Conservation (phyloP, 1,140 invertebrate species). For the Drosophila azteca region DNA sequence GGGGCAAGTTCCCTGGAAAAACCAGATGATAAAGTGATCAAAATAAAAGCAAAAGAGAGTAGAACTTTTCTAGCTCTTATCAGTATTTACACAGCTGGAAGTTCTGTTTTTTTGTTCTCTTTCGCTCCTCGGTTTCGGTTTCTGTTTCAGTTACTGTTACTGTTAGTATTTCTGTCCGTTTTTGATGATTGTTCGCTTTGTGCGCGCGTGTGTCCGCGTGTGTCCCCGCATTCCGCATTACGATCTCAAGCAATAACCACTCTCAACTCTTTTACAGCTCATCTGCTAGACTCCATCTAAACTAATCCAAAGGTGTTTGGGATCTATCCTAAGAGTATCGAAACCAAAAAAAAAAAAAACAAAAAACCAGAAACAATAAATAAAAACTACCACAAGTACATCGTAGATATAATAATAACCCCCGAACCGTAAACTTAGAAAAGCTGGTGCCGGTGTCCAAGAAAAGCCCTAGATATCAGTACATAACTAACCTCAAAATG, state of each 20-base stretch:
- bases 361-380: slow-evolving; percentile 20
- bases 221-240: slow-evolving; percentile 26
- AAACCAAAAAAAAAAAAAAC: slow-evolving; percentile 33
- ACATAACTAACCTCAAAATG: slow-evolving; percentile 46
- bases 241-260: slow-evolving; percentile 36
- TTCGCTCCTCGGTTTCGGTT: slow-evolving; percentile 16
- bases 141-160: slow-evolving; percentile 15
- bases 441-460: slow-evolving; percentile 65
- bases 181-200: slow-evolving; percentile 30
- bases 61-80: slow-evolving; percentile 25
- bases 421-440: slow-evolving; percentile 51
- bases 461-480: slow-evolving; percentile 32
- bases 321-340: slow-evolving; percentile 35
- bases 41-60: slow-evolving; percentile 16
- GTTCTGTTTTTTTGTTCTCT: slow-evolving; percentile 27
- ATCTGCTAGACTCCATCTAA: slow-evolving; percentile 44
- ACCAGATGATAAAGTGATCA: slow-evolving; percentile 63
- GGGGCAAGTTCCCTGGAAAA: slow-evolving; percentile 54
- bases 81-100: slow-evolving; percentile 73
- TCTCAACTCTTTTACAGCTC: slow-evolving; percentile 71
- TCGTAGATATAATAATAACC: slow-evolving; percentile 17
- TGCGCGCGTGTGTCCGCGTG: slow-evolving; percentile 55
- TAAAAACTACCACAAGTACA: slow-evolving; percentile 1
- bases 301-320: slow-evolving; percentile 67
- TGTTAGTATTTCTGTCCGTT: slow-evolving; percentile 32